Conservation (phyloP, 2,797 vertebrate species). For the Neomorphus geoffroyi region DNA sequence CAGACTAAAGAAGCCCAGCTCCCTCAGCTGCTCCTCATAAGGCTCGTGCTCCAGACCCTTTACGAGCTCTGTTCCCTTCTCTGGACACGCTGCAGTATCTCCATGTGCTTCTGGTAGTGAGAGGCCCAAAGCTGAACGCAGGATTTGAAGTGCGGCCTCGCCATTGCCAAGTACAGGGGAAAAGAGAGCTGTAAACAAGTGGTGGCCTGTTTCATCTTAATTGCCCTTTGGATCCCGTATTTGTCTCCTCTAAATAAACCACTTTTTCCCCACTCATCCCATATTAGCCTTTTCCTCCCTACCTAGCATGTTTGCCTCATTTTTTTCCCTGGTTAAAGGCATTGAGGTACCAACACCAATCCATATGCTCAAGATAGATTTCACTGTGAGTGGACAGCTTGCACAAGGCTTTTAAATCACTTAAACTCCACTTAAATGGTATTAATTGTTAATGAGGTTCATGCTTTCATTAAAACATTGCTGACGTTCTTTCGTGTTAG, state of each 20-base stretch:
- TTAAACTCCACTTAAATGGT: slow-evolving; percentile 7
- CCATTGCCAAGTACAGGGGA: no score
- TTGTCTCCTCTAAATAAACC: neutral
- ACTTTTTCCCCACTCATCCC: neutral
- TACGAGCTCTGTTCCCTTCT: no score
- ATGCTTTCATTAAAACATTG: neutral
- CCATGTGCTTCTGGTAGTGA: no score
- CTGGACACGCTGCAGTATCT: no score
- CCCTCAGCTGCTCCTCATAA: no score
- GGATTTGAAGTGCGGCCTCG: no score
- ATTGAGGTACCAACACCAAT: neutral
- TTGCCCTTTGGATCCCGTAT: neutral
- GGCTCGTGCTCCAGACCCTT: no score
- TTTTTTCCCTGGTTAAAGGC: neutral
- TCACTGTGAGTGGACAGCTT: neutral
- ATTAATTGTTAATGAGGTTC: slow-evolving; percentile 44
- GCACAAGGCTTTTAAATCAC: slow-evolving; percentile 7
- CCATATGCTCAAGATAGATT: neutral
- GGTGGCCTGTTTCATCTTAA: neutral
- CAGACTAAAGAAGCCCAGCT: no score
- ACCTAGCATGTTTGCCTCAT: neutral
- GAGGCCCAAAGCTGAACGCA: no score
- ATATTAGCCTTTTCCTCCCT: neutral
- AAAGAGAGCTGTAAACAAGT: neutral
- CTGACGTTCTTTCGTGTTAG: neutral